These are phyloP conservation scores for Eucidaris tribuloides DNA, from an alignment of 35 echinoderm and acorn worm genomes.

Conservation along the genomic window DNA sequence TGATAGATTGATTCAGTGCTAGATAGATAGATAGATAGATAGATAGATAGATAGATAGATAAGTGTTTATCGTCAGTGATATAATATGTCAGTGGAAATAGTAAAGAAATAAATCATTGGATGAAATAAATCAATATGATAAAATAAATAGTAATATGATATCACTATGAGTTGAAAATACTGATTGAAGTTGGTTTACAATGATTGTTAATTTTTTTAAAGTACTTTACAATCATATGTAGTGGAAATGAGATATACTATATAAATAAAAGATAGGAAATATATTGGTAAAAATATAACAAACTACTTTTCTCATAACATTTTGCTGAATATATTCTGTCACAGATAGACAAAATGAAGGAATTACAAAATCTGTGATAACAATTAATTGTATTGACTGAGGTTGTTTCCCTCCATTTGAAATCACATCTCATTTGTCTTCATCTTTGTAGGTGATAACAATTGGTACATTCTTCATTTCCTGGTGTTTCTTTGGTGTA, in stretches of 20 bases:
- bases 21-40: too few species aligned
- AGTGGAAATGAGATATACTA: neutral
- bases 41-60: too few species aligned
- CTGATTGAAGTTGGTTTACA: too few species aligned
- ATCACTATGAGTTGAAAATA: too few species aligned
- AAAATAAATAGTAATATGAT: too few species aligned
- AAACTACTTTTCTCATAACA: neutral
- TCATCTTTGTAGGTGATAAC: conserved; percentile 64
- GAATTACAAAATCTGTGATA: neutral
- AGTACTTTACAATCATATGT: too few species aligned
- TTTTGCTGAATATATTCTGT: neutral
- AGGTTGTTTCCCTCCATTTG: neutral
- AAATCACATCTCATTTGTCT: neutral
- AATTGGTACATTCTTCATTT: conserved; percentile 71
- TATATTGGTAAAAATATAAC: neutral
- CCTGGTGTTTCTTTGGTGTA: conserved; percentile 87
- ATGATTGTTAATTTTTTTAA: too few species aligned
- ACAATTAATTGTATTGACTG: neutral
- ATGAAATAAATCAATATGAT: too few species aligned
- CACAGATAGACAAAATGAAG: neutral
- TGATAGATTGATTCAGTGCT: too few species aligned
- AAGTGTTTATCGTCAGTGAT: too few species aligned
- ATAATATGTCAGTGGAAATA: too few species aligned
- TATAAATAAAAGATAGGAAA: neutral
- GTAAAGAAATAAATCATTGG: too few species aligned